phyloP scores from a whole-genome alignment of 1,140 invertebrate genomes.

The Euwallacea fornicatus region DNA sequence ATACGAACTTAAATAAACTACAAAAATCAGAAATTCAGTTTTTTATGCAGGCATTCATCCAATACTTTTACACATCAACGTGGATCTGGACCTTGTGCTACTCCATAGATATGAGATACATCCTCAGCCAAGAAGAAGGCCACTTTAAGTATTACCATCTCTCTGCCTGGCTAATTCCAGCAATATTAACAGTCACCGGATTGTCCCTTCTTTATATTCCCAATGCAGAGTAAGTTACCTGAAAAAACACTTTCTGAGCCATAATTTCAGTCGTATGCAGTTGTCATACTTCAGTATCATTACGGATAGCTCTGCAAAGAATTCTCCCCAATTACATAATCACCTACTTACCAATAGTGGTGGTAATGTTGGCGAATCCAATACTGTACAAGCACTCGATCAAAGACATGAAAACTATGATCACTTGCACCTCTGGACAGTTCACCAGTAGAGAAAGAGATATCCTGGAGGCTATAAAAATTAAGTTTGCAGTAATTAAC shows the following conservation, averaged over 20 bases:
- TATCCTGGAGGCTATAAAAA: slow-evolving; percentile 67
- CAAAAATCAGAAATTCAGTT: background rate
- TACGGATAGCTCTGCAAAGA: slow-evolving; percentile 62
- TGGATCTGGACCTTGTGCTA: slow-evolving; percentile 85
- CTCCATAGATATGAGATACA: slow-evolving; percentile 73
- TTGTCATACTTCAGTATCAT: slow-evolving; percentile 67
- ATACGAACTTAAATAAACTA: slow-evolving; percentile 43
- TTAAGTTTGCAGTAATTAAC: slow-evolving; percentile 77
- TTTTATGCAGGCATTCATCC: slow-evolving; percentile 71
- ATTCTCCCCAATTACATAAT: slow-evolving; percentile 78
- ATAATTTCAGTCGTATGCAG: slow-evolving; percentile 57
- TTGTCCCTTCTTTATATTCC: slow-evolving; percentile 73
- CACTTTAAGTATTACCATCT: slow-evolving; percentile 65
- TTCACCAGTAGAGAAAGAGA: slow-evolving; percentile 71
- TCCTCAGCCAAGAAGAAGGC: slow-evolving; percentile 64
- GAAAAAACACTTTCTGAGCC: background rate
- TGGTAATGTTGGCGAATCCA: slow-evolving; percentile 77
- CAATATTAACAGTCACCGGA: slow-evolving; percentile 66
- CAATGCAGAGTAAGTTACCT: slow-evolving; percentile 68
- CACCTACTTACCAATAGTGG: slow-evolving; percentile 71
- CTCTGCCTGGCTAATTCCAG: slow-evolving; percentile 71
- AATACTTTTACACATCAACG: slow-evolving; percentile 82
- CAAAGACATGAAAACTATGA: slow-evolving; percentile 63
- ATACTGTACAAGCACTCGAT: slow-evolving; percentile 68
- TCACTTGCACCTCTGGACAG: slow-evolving; percentile 63